A percentile compares a stretch with the other conserved stretches of the same genome.
Evolutionary conservation across 2,888 invertebrate genomes (phyloP).

Genomic region (Plebejus argus): DNA sequence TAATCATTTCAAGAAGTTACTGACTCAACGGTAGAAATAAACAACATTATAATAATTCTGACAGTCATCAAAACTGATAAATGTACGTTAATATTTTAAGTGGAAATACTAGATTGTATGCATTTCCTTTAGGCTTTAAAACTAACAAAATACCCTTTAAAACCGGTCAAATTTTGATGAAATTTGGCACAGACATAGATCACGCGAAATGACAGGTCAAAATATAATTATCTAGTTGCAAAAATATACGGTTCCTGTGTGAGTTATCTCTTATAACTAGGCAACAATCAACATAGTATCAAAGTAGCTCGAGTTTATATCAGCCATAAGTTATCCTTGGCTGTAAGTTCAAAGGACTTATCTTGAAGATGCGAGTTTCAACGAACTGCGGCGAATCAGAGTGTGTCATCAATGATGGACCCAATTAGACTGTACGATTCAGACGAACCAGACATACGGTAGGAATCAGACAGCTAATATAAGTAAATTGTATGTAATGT

Average conservation of each 20-base stretch:
- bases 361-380: neutral
- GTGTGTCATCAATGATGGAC: slow-evolving; percentile 31
- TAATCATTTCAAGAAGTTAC: neutral
- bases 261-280: neutral
- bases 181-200: neutral
- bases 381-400: slow-evolving; percentile 24
- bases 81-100: too few species aligned
- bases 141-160: neutral
- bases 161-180: too few species aligned
- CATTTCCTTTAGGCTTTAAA: neutral
- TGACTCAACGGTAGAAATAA: neutral
- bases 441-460: neutral
- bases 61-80: neutral
- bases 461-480: neutral
- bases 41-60: neutral
- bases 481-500: neutral
- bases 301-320: neutral
- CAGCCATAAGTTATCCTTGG: neutral
- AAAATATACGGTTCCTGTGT: neutral
- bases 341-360: neutral
- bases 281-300: neutral
- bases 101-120: too few species aligned
- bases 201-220: too few species aligned
- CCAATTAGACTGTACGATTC: slow-evolving; percentile 31
- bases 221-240: neutral